Evolutionary conservation across 1,140 invertebrate species (phyloP).

Genomic region (Nasonia vitripennis): DNA sequence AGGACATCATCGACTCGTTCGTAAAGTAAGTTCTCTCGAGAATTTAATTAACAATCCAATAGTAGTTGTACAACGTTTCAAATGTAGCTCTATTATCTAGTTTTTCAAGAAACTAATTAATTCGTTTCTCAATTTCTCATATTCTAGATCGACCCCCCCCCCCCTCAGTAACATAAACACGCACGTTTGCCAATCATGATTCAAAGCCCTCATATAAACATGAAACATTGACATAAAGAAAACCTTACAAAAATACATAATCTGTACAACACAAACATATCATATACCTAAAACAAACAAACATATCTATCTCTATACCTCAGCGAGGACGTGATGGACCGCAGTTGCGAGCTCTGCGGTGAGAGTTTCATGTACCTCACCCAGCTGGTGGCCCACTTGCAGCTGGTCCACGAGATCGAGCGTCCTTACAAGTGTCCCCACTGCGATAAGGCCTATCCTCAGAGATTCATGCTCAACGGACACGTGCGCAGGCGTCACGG

Average conservation of each 20-base stretch:
- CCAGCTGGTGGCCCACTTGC: constrained; percentile 54
- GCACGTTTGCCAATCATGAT: too few species aligned
- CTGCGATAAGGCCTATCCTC: constrained; percentile 64
- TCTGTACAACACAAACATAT: neutral
- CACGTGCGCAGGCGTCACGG: constrained; percentile 58
- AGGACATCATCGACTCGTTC: constrained; percentile 50
- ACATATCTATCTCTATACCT: neutral
- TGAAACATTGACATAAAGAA: too few species aligned
- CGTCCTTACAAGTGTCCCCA: constrained; percentile 63
- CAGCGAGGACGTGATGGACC: constrained; percentile 29
- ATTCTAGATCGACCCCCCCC: too few species aligned
- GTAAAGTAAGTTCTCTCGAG: constrained; percentile 39
- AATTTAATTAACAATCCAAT: neutral
- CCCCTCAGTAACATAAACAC: too few species aligned
- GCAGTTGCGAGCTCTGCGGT: constrained; percentile 53
- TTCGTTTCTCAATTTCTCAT: too few species aligned
- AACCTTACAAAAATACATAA: neutral
- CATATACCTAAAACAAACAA: neutral
- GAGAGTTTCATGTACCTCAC: constrained; percentile 56
- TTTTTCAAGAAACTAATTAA: too few species aligned
- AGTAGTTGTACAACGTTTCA: too few species aligned
- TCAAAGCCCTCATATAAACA: too few species aligned
- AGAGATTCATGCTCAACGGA: constrained; percentile 59
- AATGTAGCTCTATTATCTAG: too few species aligned
- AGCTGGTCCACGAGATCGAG: constrained; percentile 52